A percentile compares a stretch with the other conserved stretches of the same genome.
Evolutionary conservation across 1,140 invertebrate genomes (phyloP).

Genomic region (Diploscapter pachys): DNA sequence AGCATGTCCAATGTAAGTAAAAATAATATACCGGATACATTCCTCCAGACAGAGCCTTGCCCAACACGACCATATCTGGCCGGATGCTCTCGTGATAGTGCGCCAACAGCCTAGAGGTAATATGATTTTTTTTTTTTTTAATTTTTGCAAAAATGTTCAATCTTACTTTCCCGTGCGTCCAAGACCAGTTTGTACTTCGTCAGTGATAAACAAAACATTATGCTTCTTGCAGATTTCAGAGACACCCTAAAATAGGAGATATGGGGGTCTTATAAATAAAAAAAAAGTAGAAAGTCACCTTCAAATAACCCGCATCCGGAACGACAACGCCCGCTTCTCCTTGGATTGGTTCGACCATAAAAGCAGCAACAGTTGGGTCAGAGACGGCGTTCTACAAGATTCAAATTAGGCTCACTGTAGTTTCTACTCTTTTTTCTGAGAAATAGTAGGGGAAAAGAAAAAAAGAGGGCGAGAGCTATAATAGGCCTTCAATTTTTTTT

Average conservation of each 20-base stretch:
- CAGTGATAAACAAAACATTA: conserved; percentile 94
- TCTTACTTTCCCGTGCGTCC: conserved; percentile 79
- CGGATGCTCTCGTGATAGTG: conserved; percentile 85
- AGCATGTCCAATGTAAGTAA: no score
- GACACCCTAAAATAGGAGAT: no score
- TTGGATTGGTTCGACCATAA: conserved; percentile 99
- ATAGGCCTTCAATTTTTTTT: no score
- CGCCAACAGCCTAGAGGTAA: conserved; percentile 68
- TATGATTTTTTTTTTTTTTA: background rate
- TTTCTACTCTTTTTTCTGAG: no score
- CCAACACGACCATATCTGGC: conserved; percentile 88
- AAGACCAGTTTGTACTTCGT: conserved; percentile 92
- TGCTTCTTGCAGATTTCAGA: conserved; percentile 83
- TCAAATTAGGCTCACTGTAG: background rate
- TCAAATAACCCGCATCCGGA: conserved; percentile 82
- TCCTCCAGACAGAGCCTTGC: conserved; percentile 96
- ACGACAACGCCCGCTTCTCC: conserved; percentile 95
- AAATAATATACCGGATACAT: conserved; percentile 74
- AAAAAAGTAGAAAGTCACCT: conserved; percentile 66
- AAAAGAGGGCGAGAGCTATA: background rate
- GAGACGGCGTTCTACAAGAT: conserved; percentile 66
- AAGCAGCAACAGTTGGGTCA: conserved; percentile 82
- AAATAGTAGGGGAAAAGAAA: background rate
- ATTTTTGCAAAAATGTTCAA: background rate
- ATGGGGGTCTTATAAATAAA: no score